Evolutionary conservation across 2,888 invertebrate species (phyloP), one percentile per base, ranked within the genome.

Genomic region (Volucella inflata): DNA sequence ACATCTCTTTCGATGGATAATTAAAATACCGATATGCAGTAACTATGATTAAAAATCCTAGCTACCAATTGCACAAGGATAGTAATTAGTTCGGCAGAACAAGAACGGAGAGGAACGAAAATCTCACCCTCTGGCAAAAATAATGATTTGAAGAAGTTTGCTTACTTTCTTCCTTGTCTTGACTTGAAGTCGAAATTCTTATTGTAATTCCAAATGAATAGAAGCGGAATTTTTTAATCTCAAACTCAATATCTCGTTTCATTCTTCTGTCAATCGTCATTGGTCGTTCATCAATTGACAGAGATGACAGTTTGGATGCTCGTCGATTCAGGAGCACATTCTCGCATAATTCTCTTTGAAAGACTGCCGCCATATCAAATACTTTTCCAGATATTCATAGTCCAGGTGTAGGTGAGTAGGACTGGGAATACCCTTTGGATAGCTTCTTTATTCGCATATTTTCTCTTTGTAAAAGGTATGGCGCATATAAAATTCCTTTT

Each of bases 181-280:
- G 6, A 30, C 6, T 0, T 30, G 30, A 30, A 30, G 0, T 30
- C 30, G 30, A 30, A 30, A 74, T 74, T 57, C 68, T 64, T 51
- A 74, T 79, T 78, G 64, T 67, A 78, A 67, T 74, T 78, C 60
- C 62, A 64, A 78, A 78, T 83, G 74, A 74, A 83, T 83, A 68
- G 62, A 30, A 64, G 64, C 17, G 83, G 83, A 83, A 77, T 83
- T 83, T 83, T 83, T 83, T 65, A 84, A 80, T 84, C 75, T 84
- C 75, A 75, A 80, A 71, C 70, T 59, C 53, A 51, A 76, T 84
- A 65, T 76, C 71, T 55, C 72, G 40, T 71, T 64, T 67, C 36
- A 38, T 42, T 44, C 42, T 42, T 3, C 30, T 62, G 12, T 38
- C 50, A 10, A 21, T 30, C 40, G 21, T 36, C 14, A 38, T 30